Evolutionary conservation across 2,113 vertebrate genomes (phyloP), one percentile per base, ranked within the genome.

Genomic region (Siphamia tubifer): DNA sequence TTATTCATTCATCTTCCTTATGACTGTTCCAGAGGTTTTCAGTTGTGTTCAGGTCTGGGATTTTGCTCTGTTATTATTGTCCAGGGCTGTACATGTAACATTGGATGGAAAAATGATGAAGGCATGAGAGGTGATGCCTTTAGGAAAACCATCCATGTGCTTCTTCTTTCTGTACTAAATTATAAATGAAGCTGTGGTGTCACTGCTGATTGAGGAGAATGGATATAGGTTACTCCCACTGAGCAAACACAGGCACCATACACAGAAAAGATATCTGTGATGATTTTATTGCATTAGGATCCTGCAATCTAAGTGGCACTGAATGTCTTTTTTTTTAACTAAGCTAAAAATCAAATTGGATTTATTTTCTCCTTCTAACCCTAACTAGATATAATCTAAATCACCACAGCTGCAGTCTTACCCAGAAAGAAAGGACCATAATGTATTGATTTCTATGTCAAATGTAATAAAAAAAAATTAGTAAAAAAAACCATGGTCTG

Each of bases 101-200:
- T 12, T 16, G 31, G 38, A 17, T 28, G 10, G 39, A 55, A n/a
- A 24, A 20, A n/a, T 6, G 35, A 2, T 16, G 8, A 6, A 8
- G 8, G 31, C 5, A 30, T 10, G 6, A 45, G 39, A 74, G 21
- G 43, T 8, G 45, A 8, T 25, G 32, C 39, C 13, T 63, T 55
- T 4, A 24, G 49, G 35, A 63, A 55, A 72, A 38, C 42, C 21
- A 31, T 15, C 47, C 2, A 6, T 24, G 27, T 7, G 69, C 30
- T 35, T 63, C 69, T 35, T 56, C 48, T 54, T 44, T 74, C 39
- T 1, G n/a, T 13, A 47, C 63, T 90, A 78, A 87, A 88, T 84
- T 79, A 87, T 85, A 75, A 85, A 85, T 85, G 58, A 84, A n/a
- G 23, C 49, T 65, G 76, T 57, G 61, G 62, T 39, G 69, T 57